Percentiles rank a stretch among this genome's conserved stretches.
Conservation (phyloP, 2,113 vertebrate genomes). For the Limanda limanda region DNA sequence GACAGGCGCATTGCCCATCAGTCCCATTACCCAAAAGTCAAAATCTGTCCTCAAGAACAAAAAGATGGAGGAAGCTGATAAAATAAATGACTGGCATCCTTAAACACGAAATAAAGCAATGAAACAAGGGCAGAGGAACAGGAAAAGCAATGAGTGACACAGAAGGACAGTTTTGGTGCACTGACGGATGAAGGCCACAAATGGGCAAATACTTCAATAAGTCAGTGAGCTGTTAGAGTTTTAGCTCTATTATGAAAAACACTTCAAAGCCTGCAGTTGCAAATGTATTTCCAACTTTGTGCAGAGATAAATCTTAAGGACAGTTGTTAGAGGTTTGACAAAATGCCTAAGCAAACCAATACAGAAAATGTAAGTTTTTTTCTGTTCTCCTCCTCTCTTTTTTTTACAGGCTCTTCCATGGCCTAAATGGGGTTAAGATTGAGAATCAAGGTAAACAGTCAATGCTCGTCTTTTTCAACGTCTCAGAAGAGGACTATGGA, state of each 20-base stretch:
- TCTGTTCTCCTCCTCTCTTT: not conserved
- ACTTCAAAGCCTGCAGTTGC: not conserved
- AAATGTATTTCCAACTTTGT: constrained; percentile 9
- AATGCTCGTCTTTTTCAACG: constrained; percentile 95
- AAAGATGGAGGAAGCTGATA: constrained; percentile 39
- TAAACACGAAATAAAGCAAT: constrained; percentile 16
- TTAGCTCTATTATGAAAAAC: not conserved
- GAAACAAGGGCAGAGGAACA: constrained; percentile 6
- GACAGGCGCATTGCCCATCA: constrained; percentile 23
- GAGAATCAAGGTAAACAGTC: constrained; percentile 95
- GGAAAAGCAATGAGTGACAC: constrained; percentile 20
- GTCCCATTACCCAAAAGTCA: constrained; percentile 38
- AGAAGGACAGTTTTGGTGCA: not conserved
- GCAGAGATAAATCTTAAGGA: not conserved
- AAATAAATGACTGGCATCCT: constrained; percentile 33
- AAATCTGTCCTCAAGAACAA: constrained; percentile 30
- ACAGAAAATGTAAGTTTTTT: not conserved
- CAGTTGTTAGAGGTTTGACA: not conserved
- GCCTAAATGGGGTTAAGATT: constrained; percentile 91
- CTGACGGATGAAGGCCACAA: constrained; percentile 4
- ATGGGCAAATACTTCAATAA: not conserved
- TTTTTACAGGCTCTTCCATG: constrained; percentile 87
- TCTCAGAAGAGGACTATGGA: constrained; percentile 98
- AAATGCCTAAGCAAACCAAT: not conserved
- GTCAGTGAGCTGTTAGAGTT: not conserved